Evolutionary conservation across 2,113 vertebrate genomes (phyloP), one percentile per base, ranked within the genome.

Genomic region (Fukomys damarensis): DNA sequence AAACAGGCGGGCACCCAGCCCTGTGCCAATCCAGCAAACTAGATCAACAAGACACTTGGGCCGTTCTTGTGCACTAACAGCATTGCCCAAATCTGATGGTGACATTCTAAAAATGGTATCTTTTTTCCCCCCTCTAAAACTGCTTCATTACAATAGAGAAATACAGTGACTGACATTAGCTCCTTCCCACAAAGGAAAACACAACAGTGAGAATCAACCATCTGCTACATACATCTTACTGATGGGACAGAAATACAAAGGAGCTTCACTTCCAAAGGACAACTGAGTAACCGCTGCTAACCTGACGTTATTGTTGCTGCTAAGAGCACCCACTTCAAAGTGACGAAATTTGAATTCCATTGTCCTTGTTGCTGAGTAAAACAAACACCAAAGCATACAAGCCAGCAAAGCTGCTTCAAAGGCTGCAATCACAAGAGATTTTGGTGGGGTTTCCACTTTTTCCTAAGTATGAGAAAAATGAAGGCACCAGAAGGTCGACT

Each of bases 401-500:
- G 32, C 89, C 7, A 95, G 65, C 54, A 94, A 96, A 83, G 41
- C 41, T 79, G 80, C 92, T 92, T 95, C 95, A 94, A 94, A 98
- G 94, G 32, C 72, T 49, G 43, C 90, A 95, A 95, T 32, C 58
- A n/a, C 41, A 70, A 22, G 80, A 96, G 94, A 7, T 38, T 76
- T 76, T 49, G 85, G 74, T 59, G 82, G 38, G 89, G 35, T 91
- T 81, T 72, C 94, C 26, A 58, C n/a, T 90, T 95, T 94, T 95
- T 82, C 35, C 63, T 80, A 81, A 65, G 19, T 28, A 68, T 74
- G 70, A 89, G 70, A 80, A 59, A 77, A 95, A 77, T 0, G 19
- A 72, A 91, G 94, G 66, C 58, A 35, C 46, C 7, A 38, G n/a
- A 74, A 88, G 82, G 46, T 41, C 54, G 54, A 83, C 30, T 59